These are phyloP conservation scores for Eupelmus urozonus DNA, from an alignment of 2,888 invertebrate species.

Conservation along the genomic window DNA sequence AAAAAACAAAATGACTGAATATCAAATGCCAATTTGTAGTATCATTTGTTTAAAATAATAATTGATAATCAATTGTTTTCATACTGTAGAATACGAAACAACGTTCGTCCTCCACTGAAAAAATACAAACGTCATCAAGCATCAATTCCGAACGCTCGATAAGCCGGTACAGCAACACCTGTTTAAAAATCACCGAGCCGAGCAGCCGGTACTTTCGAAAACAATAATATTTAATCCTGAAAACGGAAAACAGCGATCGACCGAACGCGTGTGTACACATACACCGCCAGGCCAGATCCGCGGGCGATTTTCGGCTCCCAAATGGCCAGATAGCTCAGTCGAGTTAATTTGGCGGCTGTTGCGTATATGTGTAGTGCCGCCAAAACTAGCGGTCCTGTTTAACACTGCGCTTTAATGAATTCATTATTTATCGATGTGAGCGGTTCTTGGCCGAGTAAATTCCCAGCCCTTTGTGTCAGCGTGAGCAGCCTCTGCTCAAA, in stretches of 20 bases:
- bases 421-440: constrained; percentile 36
- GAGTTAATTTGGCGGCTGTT: constrained; percentile 18
- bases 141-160: too few relatives aligned
- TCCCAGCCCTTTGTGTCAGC: constrained; percentile 32
- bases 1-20: too few relatives aligned
- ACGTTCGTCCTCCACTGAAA: too few relatives aligned
- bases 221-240: constrained; percentile 22
- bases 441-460: constrained; percentile 1
- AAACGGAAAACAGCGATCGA: background rate
- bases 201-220: background rate
- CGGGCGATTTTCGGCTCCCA: background rate
- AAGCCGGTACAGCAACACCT: too few relatives aligned
- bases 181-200: too few relatives aligned
- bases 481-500: constrained; percentile 15
- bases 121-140: too few relatives aligned
- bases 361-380: constrained; percentile 6
- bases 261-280: too few relatives aligned
- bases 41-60: too few relatives aligned
- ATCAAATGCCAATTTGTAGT: too few relatives aligned
- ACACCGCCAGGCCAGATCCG: background rate
- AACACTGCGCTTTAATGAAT: constrained; percentile 45
- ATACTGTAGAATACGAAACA: too few relatives aligned
- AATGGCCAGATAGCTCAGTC: background rate
- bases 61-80: too few relatives aligned
- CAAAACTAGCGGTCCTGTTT: constrained; percentile 6